A percentile compares a stretch with the other conserved stretches of the same genome.
These are phyloP conservation scores for Nephrotoma guestfalica DNA, from an alignment of 2,888 invertebrate genomes.

Conservation along the genomic window DNA sequence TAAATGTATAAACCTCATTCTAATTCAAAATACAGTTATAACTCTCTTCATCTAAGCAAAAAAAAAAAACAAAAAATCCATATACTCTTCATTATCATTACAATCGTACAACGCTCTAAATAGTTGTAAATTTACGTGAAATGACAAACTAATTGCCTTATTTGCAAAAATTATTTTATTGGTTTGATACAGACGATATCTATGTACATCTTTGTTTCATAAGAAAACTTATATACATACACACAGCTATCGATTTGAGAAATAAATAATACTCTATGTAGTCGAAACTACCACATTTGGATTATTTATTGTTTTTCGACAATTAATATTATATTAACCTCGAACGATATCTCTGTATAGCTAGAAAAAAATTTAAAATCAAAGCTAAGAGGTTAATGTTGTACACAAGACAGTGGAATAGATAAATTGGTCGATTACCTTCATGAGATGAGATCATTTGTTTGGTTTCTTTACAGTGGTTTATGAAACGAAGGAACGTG, in stretches of 20 bases:
- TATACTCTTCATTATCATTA: not conserved
- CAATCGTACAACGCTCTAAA: not conserved
- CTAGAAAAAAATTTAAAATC: not conserved
- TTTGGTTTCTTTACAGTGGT: not conserved
- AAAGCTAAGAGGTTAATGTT: not conserved
- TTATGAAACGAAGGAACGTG: not conserved
- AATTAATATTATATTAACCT: not conserved
- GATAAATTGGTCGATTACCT: not conserved
- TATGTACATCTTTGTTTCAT: not conserved
- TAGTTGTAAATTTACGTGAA: not conserved
- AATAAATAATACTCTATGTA: not conserved
- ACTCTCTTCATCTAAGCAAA: not conserved
- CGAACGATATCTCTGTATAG: not conserved
- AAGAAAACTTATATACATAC: not conserved
- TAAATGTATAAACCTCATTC: not conserved
- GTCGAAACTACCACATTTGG: not conserved
- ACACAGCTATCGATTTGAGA: not conserved
- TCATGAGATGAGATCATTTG: not conserved
- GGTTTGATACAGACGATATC: not conserved
- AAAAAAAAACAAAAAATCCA: not conserved
- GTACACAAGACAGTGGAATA: not conserved
- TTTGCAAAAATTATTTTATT: not conserved
- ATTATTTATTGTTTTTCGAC: not conserved
- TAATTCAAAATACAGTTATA: not conserved
- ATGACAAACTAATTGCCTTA: not conserved